Conservation (phyloP, 2,797 vertebrate genomes). For the Ispidina lecontei region DNA sequence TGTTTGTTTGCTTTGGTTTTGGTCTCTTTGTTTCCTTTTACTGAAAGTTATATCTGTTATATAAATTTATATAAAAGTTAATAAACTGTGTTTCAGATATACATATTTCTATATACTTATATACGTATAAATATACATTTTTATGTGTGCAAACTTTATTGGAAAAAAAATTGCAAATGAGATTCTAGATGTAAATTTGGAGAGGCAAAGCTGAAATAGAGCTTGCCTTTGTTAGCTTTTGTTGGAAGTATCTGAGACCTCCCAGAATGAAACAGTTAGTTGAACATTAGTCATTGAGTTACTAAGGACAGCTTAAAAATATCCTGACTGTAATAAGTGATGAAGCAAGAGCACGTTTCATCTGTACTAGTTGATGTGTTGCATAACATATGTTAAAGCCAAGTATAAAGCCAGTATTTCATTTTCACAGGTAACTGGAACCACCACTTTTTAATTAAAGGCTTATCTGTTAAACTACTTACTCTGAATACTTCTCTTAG, state of each 20-base stretch:
- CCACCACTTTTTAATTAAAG: constrained; percentile 61
- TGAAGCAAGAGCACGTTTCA: constrained; percentile 30
- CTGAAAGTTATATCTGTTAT: no score
- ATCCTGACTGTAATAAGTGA: constrained; percentile 6
- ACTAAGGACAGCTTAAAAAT: constrained; percentile 42
- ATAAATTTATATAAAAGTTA: no score
- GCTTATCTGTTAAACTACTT: constrained; percentile 59
- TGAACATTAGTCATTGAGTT: constrained; percentile 31
- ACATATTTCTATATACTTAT: neutral
- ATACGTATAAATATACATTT: neutral
- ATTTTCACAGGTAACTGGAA: constrained; percentile 51
- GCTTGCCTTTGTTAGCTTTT: constrained; percentile 5
- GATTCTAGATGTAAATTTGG: neutral
- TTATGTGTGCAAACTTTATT: neutral
- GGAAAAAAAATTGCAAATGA: constrained; percentile 9
- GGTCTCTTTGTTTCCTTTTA: neutral
- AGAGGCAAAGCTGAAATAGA: constrained; percentile 8
- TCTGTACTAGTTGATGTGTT: constrained; percentile 20
- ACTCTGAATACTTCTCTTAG: constrained; percentile 19
- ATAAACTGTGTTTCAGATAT: neutral
- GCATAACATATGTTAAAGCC: constrained; percentile 31
- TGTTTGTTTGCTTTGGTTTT: neutral
- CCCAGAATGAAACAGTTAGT: constrained; percentile 8
- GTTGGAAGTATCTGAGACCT: constrained; percentile 13
- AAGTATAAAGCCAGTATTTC: neutral